These are phyloP conservation scores for Agrilus planipennis DNA, from an alignment of 1,140 invertebrate species.

Conservation along the genomic window DNA sequence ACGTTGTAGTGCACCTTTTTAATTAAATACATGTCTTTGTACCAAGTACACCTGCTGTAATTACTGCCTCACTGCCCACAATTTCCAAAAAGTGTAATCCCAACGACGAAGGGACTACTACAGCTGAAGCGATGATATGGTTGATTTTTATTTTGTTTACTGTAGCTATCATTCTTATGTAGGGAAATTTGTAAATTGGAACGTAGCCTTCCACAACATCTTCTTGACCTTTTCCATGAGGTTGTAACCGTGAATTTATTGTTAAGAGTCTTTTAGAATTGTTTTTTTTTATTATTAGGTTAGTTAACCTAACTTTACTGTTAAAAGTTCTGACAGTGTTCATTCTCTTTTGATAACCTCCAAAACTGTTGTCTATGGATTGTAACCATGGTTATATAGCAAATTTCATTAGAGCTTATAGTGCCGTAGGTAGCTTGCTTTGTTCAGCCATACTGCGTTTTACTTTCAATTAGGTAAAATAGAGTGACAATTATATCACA, in stretches of 20 bases:
- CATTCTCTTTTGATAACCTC: not conserved
- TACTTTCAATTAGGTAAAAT: too few species aligned
- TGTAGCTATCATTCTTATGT: slow-evolving; percentile 15
- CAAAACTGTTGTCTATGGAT: slow-evolving; percentile 12
- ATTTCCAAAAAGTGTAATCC: slow-evolving; percentile 9
- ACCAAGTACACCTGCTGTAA: slow-evolving; percentile 10
- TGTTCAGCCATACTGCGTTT: too few species aligned
- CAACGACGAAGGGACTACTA: slow-evolving; percentile 7
- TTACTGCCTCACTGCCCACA: slow-evolving; percentile 7
- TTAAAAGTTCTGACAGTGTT: not conserved
- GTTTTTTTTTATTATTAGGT: not conserved
- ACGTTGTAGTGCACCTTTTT: not conserved
- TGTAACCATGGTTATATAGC: too few species aligned
- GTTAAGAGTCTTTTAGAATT: too few species aligned
- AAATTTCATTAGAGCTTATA: too few species aligned
- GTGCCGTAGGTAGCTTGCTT: too few species aligned
- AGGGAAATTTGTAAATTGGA: slow-evolving; percentile 24
- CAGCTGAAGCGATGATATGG: slow-evolving; percentile 15
- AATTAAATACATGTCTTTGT: not conserved
- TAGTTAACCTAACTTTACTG: not conserved
- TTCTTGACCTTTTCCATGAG: too few species aligned
- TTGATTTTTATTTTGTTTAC: slow-evolving; percentile 23
- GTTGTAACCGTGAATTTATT: too few species aligned
- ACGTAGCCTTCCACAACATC: too few species aligned
- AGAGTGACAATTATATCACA: too few species aligned